Base-by-base conservation (phyloP, 2,888 invertebrate genomes). In the Eubasilissa splendida region DNA sequence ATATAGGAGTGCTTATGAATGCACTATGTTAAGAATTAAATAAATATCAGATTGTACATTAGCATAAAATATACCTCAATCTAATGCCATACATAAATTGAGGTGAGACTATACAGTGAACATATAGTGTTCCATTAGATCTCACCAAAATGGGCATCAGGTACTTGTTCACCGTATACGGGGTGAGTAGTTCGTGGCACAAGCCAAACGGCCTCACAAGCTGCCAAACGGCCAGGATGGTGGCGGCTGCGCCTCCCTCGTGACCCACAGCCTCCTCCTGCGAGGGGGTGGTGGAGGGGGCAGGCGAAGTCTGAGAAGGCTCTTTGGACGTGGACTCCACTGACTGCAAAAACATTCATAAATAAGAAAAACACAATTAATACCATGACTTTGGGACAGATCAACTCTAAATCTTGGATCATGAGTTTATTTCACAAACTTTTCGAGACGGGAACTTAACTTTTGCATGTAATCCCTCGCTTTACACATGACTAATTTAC, bases 171-270 rank as follows among this genome's bases (percentile, higher is more conserved):
- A 99, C 96, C 70, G 97, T 97, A 85, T 95, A 93, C 82, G 95
- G 93, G 63, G 98, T 98, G 84, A 99, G 91, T 84, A 97, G 93
- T 88, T 98, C 98, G 87, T 96, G 96, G 87, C 97, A 97, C 81
- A 96, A 93, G 59, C 98, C 98, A 87, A 99, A 96, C 10, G 99
- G 98, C 85, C 96, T 93, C 84, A 98, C 90, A 83, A 98, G 91
- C 83, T 90, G 90, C 91, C 91, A 91, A 42, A 90, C 90, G 0
- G 89, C 87, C 9, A 88, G 87, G 33, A 90, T 89, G 3, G 90
- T 87, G 88, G 88, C 80, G 2, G 79, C 85, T 88, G 89, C 85
- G 89, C 90, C 82, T 89, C 84, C 12, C 52, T 66, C 80, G 42
- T 42, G 42, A 42, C 42, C 42, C 42, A 42, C 42, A 14, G 14